Conservation (phyloP, 2,888 invertebrate genomes). For the Lymantria monacha region DNA sequence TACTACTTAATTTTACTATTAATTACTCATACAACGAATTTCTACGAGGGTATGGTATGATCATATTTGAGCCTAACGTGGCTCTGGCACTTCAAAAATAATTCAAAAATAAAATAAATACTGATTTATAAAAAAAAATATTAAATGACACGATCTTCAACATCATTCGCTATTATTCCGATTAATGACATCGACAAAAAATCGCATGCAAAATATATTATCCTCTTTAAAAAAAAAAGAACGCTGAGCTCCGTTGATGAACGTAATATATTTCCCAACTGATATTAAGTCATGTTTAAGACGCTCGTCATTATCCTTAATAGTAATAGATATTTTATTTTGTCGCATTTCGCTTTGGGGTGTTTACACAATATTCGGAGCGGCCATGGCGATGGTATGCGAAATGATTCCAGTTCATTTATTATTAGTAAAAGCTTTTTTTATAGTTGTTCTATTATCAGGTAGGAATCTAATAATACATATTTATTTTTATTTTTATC, state of each 20-base stretch:
- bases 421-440: background rate
- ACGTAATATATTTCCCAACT: constrained; percentile 76
- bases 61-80: too few relatives aligned
- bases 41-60: too few relatives aligned
- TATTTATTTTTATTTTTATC: too few relatives aligned
- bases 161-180: constrained; percentile 42
- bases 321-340: constrained; percentile 83
- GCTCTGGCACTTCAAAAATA: too few relatives aligned
- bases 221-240: constrained; percentile 38
- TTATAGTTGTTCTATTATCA: background rate
- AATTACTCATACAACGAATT: too few relatives aligned
- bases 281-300: constrained; percentile 83
- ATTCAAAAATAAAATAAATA: too few relatives aligned
- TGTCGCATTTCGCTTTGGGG: constrained; percentile 72
- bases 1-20: too few relatives aligned
- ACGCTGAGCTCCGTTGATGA: constrained; percentile 60
- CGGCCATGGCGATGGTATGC: constrained; percentile 35
- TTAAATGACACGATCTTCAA: constrained; percentile 19
- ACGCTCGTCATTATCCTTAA: constrained; percentile 79
- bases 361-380: constrained; percentile 70
- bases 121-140: too few relatives aligned
- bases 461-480: too few relatives aligned
- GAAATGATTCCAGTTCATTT: constrained; percentile 10
- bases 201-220: constrained; percentile 37
- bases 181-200: constrained; percentile 35